phyloP scores from a whole-genome alignment of 2,113 vertebrate genomes.

The Herpetotheres cachinnans region DNA sequence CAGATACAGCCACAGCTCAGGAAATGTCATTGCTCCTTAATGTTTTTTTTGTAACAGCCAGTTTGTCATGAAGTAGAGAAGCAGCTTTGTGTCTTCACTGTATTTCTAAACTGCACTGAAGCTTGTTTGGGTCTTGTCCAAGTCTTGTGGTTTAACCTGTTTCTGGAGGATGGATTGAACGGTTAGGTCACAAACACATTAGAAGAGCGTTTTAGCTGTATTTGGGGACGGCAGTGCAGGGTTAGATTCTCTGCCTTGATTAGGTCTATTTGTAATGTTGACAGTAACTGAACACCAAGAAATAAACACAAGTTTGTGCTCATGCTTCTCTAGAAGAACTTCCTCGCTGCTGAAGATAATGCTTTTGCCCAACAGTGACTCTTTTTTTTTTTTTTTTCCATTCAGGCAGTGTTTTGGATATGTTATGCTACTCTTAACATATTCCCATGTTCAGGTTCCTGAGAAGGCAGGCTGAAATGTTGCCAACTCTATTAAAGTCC shows the following conservation, averaged over 20 bases:
- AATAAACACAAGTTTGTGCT: neutral
- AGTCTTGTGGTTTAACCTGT: neutral
- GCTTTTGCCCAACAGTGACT: neutral
- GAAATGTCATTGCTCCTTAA: neutral
- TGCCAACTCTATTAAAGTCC: slow-evolving; percentile 17
- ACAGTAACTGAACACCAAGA: neutral
- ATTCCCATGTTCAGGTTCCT: neutral
- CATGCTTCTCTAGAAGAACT: neutral
- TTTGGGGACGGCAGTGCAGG: neutral
- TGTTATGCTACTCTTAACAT: neutral
- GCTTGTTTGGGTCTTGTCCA: neutral
- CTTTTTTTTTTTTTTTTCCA: neutral
- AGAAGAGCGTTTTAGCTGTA: neutral
- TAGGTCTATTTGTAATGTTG: neutral
- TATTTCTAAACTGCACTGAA: neutral
- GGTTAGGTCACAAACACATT: neutral
- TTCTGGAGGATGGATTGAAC: neutral
- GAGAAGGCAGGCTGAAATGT: neutral
- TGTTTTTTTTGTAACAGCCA: neutral
- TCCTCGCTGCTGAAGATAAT: neutral
- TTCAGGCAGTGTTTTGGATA: neutral
- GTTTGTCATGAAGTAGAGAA: neutral
- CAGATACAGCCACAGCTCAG: slow-evolving; percentile 5
- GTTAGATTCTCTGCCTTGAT: neutral
- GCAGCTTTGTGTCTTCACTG: neutral